Percentiles rank a stretch among this genome's conserved stretches.
Evolutionary conservation across 2,113 vertebrate species (phyloP).

Genomic region (Otus sunia): DNA sequence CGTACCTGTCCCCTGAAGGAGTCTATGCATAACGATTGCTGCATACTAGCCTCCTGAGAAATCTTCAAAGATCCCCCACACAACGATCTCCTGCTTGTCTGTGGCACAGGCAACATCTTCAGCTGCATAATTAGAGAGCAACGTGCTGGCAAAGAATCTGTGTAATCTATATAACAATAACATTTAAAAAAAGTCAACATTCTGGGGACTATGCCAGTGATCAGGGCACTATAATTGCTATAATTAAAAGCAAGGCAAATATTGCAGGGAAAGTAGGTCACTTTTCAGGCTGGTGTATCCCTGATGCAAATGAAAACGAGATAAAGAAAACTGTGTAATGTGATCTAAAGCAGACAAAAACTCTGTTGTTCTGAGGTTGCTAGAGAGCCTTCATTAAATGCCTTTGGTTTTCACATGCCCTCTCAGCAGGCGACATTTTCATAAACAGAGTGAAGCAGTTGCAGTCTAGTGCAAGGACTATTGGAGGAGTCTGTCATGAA

Average conservation of each 20-base stretch:
- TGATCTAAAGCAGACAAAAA: conserved; percentile 14
- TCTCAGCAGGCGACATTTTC: not conserved
- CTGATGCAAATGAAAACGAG: conserved; percentile 38
- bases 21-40: not conserved
- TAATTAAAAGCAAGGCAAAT: conserved; percentile 76
- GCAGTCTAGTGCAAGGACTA: not conserved
- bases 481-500: not conserved
- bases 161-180: conserved; percentile 71
- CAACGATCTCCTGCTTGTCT: not conserved
- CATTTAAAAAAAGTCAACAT: conserved; percentile 52
- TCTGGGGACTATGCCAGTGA: conserved; percentile 56
- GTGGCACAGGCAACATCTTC: not conserved
- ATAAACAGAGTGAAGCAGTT: not conserved
- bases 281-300: conserved; percentile 29
- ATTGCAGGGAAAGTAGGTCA: conserved; percentile 72
- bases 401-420: not conserved
- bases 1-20: not conserved
- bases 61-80: not conserved
- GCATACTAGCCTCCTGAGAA: not conserved
- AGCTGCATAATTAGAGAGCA: conserved; percentile 49
- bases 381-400: not conserved
- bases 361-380: not conserved
- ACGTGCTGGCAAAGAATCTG: conserved; percentile 30
- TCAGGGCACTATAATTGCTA: conserved; percentile 68
- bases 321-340: not conserved